Evolutionary conservation across 2,888 invertebrate species (phyloP), one percentile per base, ranked within the genome.

Genomic region (Selenia dentaria): DNA sequence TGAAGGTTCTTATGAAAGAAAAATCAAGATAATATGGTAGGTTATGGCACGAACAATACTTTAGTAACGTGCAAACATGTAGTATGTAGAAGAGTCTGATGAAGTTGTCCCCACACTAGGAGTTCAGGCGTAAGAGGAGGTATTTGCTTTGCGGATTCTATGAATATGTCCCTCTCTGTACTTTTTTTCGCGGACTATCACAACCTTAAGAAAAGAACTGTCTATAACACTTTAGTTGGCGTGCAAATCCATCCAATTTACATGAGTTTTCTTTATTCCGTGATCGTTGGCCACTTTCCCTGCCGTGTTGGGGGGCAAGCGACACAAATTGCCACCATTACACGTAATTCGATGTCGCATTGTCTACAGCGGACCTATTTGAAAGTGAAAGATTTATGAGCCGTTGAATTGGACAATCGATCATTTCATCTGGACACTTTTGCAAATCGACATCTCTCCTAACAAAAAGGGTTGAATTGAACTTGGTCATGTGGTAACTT

Each of bases 191-290:
- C n/a, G n/a, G n/a, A n/a, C n/a, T n/a, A n/a, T n/a, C n/a, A n/a
- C n/a, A n/a, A n/a, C n/a, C n/a, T 8, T 22, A 22, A 25, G 6
- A 34, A 16, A 20, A 33, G 6, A 10, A 9, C 6, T 11, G 27
- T 26, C 9, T 8, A n/a, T 18, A 34, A 8, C 50, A 39, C 1
- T 40, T 48, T 44, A 54, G 49, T 32, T 47, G 31, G 56, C 58
- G 58, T 56, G 56, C 52, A 48, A 54, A 45, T 56, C 50, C 38
- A 52, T 52, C 51, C 54, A 56, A 56, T 54, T 56, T 59, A 56
- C 58, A 59, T 58, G 48, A 53, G 41, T 56, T 54, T 56, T 59
- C 58, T 56, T 50, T 52, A 59, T 59, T 59, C 54, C 58, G 56
- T 59, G 56, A 49, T 39, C 50, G 37, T 11, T 31, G 27, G 27